Percentiles rank a stretch among this genome's conserved stretches.
Conservation (phyloP, 1,140 invertebrate genomes). For the Physella acuta region DNA sequence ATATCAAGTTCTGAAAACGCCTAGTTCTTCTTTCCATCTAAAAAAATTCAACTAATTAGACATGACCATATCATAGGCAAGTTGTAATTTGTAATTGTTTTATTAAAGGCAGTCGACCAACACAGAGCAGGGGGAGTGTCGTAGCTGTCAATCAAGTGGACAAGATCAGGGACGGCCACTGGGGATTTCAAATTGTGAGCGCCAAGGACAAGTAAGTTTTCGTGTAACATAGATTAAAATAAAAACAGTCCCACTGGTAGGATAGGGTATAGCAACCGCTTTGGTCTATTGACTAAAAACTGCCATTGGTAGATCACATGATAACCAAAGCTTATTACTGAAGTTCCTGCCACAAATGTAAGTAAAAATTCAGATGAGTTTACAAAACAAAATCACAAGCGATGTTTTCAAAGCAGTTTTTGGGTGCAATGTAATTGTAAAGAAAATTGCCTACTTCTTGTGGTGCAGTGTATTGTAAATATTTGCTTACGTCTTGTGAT, state of each 20-base stretch:
- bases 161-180: constrained; percentile 31
- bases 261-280: not conserved
- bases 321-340: no score
- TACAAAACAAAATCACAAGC: no score
- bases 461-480: no score
- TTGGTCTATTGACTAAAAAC: not conserved
- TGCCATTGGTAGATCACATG: not conserved
- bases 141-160: constrained; percentile 40
- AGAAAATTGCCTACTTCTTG: no score
- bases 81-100: no score
- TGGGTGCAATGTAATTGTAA: no score
- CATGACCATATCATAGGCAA: no score
- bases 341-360: no score
- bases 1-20: not conserved
- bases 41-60: not conserved
- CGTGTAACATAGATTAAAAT: not conserved
- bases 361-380: no score
- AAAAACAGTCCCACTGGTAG: not conserved
- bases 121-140: constrained; percentile 52
- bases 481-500: no score
- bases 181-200: constrained; percentile 43
- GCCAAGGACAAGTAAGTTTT: constrained; percentile 35
- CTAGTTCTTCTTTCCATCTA: not conserved
- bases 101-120: constrained; percentile 46
- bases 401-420: no score